phyloP scores from a whole-genome alignment of 2,888 invertebrate species.

The Tipula vernalis region DNA sequence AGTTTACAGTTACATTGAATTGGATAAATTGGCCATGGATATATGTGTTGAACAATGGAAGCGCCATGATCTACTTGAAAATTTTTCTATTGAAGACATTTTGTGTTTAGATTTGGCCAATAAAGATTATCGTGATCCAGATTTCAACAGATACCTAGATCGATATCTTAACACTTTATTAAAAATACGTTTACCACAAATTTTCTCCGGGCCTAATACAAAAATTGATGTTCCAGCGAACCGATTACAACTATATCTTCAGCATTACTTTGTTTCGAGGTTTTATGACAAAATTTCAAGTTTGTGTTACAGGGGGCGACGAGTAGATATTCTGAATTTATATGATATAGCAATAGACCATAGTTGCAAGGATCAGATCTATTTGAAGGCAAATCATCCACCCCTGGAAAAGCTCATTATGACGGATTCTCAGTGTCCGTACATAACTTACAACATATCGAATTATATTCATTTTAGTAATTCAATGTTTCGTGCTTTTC shows the following conservation, averaged over 20 bases:
- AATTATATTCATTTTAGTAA: not conserved
- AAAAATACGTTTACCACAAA: not conserved
- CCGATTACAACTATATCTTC: not conserved
- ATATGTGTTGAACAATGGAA: not conserved
- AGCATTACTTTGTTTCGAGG: not conserved
- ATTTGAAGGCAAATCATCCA: not conserved
- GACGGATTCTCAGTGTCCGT: not conserved
- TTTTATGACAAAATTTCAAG: not conserved
- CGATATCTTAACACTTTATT: not conserved
- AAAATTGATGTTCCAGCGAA: not conserved
- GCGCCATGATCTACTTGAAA: not conserved
- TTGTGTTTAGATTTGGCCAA: not conserved
- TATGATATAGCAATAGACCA: not conserved
- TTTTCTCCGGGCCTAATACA: not conserved
- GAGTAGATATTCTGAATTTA: not conserved
- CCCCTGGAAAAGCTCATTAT: not conserved
- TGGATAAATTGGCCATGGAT: not conserved
- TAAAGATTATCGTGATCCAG: not conserved
- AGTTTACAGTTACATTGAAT: not conserved
- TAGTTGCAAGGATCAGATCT: not conserved
- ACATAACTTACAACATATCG: not conserved
- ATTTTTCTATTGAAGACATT: not conserved
- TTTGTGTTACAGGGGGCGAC: not conserved
- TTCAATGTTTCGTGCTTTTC: not conserved
- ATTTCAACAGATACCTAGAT: not conserved